Conservation (phyloP, 2,113 vertebrate species). For the Eclectus roratus region DNA sequence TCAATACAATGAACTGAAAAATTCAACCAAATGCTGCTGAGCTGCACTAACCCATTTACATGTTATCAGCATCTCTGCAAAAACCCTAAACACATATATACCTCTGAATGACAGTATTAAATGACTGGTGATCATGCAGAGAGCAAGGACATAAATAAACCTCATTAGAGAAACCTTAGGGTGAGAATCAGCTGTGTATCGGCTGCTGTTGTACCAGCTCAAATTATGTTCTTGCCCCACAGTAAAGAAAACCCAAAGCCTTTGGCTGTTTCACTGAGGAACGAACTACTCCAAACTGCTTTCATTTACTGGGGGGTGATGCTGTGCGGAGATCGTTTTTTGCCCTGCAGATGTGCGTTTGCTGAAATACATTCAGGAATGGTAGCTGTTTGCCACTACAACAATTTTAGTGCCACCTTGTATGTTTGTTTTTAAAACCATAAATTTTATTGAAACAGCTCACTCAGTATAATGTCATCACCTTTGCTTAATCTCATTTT, state of each 20-base stretch:
- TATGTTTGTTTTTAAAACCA: background rate
- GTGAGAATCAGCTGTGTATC: background rate
- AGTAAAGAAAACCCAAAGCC: background rate
- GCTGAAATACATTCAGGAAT: background rate
- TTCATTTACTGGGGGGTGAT: background rate
- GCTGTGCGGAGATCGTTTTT: background rate
- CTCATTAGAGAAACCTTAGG: background rate
- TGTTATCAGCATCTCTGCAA: background rate
- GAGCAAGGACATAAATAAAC: background rate
- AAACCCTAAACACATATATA: background rate
- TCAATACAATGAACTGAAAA: background rate
- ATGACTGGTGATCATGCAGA: background rate
- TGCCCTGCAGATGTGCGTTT: background rate
- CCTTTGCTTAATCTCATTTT: conserved; percentile 9
- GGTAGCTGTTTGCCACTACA: background rate
- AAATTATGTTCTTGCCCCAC: background rate
- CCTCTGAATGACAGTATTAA: background rate
- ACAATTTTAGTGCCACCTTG: background rate
- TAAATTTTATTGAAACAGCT: background rate
- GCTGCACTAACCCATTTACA: background rate
- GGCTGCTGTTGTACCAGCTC: background rate
- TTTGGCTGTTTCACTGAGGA: background rate
- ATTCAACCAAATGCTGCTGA: background rate
- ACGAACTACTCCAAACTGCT: background rate
- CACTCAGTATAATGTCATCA: background rate